A percentile compares a stretch with the other conserved stretches of the same genome.
Evolutionary conservation across 2,888 invertebrate genomes (phyloP).

Genomic region (Lasioglossum pauxillum): DNA sequence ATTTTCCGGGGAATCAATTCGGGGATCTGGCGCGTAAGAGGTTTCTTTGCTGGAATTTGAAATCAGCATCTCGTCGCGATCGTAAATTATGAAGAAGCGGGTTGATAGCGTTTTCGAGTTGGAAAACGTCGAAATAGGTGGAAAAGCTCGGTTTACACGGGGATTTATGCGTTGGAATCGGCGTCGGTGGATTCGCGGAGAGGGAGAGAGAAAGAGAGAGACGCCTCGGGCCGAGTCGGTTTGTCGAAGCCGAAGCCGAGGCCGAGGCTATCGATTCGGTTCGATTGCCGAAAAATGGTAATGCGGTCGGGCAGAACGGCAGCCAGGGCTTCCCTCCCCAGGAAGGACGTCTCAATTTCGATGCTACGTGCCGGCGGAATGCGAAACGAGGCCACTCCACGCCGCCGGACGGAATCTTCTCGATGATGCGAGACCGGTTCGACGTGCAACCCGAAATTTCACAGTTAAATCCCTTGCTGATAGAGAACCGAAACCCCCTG

Average conservation of each 20-base stretch:
- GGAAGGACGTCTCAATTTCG: slow-evolving; percentile 58
- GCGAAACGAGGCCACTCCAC: slow-evolving; percentile 34
- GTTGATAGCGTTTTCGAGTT: slow-evolving; percentile 12
- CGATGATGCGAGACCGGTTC: slow-evolving; percentile 7
- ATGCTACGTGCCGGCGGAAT: slow-evolving; percentile 49
- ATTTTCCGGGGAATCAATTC: neutral
- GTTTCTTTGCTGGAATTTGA: neutral
- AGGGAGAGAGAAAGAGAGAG: neutral
- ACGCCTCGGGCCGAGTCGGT: slow-evolving; percentile 15
- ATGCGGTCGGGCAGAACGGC: slow-evolving; percentile 47
- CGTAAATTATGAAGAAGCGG: slow-evolving; percentile 26
- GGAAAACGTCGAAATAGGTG: neutral
- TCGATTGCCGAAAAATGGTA: slow-evolving; percentile 69
- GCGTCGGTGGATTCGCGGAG: slow-evolving; percentile 16
- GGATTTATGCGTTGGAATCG: slow-evolving; percentile 41
- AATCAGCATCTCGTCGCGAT: slow-evolving; percentile 15
- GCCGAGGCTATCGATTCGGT: slow-evolving; percentile 47
- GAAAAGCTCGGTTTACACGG: slow-evolving; percentile 26
- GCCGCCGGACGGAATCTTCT: slow-evolving; percentile 14
- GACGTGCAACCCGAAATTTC: slow-evolving; percentile 12
- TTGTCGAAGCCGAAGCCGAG: neutral
- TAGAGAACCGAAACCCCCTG: neutral
- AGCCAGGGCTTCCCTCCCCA: slow-evolving; percentile 13
- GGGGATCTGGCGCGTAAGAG: neutral
- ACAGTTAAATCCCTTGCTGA: slow-evolving; percentile 25